Conservation (phyloP, 2,113 vertebrate genomes). For the Prolemur simus region DNA sequence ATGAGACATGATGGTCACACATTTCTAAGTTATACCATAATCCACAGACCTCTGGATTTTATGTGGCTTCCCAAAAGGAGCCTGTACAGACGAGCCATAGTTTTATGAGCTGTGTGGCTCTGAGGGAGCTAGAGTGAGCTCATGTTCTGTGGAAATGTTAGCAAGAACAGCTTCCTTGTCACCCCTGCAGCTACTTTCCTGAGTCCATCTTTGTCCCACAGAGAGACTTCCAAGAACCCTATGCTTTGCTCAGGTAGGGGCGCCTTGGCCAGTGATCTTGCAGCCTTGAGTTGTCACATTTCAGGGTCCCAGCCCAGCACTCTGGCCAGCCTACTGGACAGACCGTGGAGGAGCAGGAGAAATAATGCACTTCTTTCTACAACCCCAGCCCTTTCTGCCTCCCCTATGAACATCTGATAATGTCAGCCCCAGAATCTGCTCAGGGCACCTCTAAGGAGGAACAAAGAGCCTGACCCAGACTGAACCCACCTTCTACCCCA, state of each 20-base stretch:
- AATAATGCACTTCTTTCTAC: background rate
- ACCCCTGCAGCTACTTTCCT: background rate
- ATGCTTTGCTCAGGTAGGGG: background rate
- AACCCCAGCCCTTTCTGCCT: background rate
- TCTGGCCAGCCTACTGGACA: background rate
- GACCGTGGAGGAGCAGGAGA: too few relatives aligned
- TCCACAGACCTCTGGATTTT: constrained; percentile 22
- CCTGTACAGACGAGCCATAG: background rate
- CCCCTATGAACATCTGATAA: background rate
- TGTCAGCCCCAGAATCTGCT: background rate
- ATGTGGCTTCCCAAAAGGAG: background rate
- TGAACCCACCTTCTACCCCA: background rate
- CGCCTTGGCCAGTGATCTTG: background rate
- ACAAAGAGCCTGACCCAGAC: background rate
- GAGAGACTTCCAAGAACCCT: background rate
- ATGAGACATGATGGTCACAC: background rate
- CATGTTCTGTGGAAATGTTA: background rate
- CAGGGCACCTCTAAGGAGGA: background rate
- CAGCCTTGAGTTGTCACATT: background rate
- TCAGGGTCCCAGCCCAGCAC: background rate
- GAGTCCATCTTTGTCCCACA: background rate
- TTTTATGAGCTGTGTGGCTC: background rate
- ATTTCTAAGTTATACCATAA: constrained; percentile 37
- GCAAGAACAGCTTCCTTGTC: background rate
- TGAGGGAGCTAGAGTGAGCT: background rate